phyloP scores from a whole-genome alignment of 1,140 invertebrate genomes.

The Tetranychus cinnabarinus region DNA sequence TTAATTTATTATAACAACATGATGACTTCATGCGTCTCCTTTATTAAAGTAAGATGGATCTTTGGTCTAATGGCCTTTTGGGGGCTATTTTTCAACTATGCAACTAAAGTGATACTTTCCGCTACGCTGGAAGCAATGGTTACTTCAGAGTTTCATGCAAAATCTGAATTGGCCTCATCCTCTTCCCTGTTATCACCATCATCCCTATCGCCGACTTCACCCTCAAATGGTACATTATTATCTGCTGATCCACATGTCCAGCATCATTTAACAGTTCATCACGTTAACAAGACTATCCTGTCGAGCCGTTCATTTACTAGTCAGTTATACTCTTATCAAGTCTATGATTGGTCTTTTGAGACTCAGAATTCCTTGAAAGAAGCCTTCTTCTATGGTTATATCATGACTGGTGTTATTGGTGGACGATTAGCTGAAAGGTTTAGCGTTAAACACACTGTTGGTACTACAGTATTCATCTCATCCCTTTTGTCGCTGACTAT shows the following conservation, averaged over 20 bases:
- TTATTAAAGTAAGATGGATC: background rate
- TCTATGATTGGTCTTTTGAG: conserved; percentile 8
- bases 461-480: conserved; percentile 36
- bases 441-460: conserved; percentile 38
- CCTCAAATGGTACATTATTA: too few species aligned
- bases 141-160: background rate
- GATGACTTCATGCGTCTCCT: background rate
- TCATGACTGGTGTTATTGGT: conserved; percentile 53
- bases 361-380: conserved; percentile 35
- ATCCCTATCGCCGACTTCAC: too few species aligned
- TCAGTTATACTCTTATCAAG: background rate
- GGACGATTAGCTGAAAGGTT: conserved; percentile 46
- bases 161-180: too few species aligned
- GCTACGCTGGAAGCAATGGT: background rate
- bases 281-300: background rate
- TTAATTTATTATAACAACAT: too few species aligned
- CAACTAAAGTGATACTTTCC: background rate
- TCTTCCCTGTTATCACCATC: too few species aligned
- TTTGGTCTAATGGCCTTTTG: background rate
- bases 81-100: background rate
- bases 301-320: background rate
- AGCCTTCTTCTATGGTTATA: conserved; percentile 67
- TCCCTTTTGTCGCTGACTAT: conserved; percentile 2
- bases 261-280: background rate
- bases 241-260: too few species aligned